Base-by-base conservation (phyloP, 2,113 vertebrate genomes). In the Alethe castanea region DNA sequence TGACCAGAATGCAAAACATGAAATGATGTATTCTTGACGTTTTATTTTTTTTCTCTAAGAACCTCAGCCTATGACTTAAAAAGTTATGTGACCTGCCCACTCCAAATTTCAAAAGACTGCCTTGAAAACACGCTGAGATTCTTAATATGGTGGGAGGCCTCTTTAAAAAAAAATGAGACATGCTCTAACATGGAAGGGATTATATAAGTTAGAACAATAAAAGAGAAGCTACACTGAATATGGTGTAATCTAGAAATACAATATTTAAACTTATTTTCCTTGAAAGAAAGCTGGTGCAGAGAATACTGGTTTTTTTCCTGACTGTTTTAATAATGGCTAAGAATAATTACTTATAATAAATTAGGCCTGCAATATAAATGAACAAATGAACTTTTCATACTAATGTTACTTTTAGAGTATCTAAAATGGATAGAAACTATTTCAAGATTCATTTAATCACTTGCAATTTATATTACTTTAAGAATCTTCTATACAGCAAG, bases 401-500 rank as follows among this genome's bases (percentile, higher is more conserved):
- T 95, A 86, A 71, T 80, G 88, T 93, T 85, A 94, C 72, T 93
- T 95, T 15, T 54, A 45, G 90, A 93, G 54, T 85, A 94, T 88
- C 92, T 97, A 96, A 74, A 89, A 90, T 80, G 94, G 82, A 88
- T 89, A 89, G 64, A 82, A 70, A 52, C 94, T 96, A 86, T 89
- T 53, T 94, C 80, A 88, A 91, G 87, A 93, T 84, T 83, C 56
- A 86, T 90, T 94, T 89, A 33, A 72, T 77, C 57, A 76, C 70
- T 94, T 92, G 54, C 52, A 90, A 92, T 90, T 94, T 96, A 93
- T 97, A 96, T 94, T 94, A 97, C 90, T 96, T 95, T 94, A 95
- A 95, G 86, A 95, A 81, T 92, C 67, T 86, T 86, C 80, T 96
- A 92, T 94, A 96, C 87, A 97, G 66, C 78, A 94, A 96, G 56